Evolutionary conservation across 2,113 vertebrate genomes (phyloP).

Genomic region (Saguinus midas): DNA sequence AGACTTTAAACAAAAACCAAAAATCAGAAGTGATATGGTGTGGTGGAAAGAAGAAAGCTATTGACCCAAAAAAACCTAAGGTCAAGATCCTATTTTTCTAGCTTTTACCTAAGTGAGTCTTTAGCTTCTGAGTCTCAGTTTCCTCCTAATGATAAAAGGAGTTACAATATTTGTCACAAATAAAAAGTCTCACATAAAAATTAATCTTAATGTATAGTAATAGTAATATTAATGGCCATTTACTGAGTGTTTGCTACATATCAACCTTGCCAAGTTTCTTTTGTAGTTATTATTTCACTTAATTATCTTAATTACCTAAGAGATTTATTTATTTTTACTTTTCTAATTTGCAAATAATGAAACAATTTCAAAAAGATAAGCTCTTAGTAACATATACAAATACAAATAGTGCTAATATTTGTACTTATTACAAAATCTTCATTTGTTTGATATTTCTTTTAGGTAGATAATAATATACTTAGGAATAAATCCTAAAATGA

Average conservation of each 20-base stretch:
- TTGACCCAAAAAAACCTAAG: background rate
- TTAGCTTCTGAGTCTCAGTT: background rate
- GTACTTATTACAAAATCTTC: background rate
- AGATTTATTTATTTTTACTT: background rate
- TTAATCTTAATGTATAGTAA: background rate
- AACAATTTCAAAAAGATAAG: background rate
- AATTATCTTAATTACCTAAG: background rate
- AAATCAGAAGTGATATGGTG: background rate
- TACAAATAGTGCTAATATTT: background rate
- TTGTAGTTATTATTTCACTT: background rate
- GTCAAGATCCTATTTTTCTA: background rate
- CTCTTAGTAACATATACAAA: background rate
- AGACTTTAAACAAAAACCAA: background rate
- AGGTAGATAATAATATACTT: background rate
- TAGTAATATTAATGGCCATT: background rate
- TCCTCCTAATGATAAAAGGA: background rate
- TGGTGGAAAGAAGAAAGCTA: background rate
- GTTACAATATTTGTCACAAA: background rate
- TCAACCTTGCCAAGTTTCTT: background rate
- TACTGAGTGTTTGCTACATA: background rate
- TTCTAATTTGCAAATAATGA: conserved; percentile 4
- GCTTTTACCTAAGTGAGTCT: background rate
- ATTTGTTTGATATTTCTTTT: background rate
- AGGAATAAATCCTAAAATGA: background rate
- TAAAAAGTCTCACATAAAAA: background rate